Evolutionary conservation across 2,797 vertebrate genomes (phyloP), one percentile per base, ranked within the genome.

Genomic region (Remorina albescens): DNA sequence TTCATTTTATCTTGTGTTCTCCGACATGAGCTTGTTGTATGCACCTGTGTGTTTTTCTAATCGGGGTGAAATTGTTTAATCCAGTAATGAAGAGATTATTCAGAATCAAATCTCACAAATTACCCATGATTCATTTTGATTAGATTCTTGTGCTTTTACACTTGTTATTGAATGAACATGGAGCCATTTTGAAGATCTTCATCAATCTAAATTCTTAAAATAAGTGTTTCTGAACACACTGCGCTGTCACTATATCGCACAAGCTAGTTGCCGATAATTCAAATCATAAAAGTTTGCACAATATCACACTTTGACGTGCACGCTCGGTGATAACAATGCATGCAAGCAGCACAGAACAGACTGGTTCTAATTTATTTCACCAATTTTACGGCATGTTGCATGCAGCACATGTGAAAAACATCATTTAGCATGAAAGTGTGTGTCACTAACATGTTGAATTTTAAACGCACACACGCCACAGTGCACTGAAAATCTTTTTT

Each of bases 391-490:
- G 32, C 2, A 2, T 56, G 23, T 34, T 61, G 56, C 66, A 47
- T 26, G 59, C 65, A 44, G 44, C 78, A 78, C 28, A 61, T 77
- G 73, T 76, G 74, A 80, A 23, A 61, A 73, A 71, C 53, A 71
- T 68, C 23, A 28, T 83, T 78, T 74, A 53, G 59, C 75, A 72
- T 78, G 82, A 73, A 85, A 81, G 76, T 44, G 51, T 74, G 72
- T 84, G 82, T 74, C 76, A 75, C 67, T 83, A 77, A 83, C 71
- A 81, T 83, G 82, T 83, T 74, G 75, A 65, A 63, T 84, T 75
- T 81, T 18, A 69, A 51, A 72, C 70, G 71, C 62, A 65, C 56
- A 74, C 63, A 73, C 83, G 70, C 12, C 70, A 28, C 15, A 50
- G 54, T 63, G 73, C 51, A 66, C 32, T 73, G 55, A 26, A 71